These are phyloP conservation scores for Luehdorfia chinensis DNA, from an alignment of 1,140 invertebrate species.

Conservation along the genomic window DNA sequence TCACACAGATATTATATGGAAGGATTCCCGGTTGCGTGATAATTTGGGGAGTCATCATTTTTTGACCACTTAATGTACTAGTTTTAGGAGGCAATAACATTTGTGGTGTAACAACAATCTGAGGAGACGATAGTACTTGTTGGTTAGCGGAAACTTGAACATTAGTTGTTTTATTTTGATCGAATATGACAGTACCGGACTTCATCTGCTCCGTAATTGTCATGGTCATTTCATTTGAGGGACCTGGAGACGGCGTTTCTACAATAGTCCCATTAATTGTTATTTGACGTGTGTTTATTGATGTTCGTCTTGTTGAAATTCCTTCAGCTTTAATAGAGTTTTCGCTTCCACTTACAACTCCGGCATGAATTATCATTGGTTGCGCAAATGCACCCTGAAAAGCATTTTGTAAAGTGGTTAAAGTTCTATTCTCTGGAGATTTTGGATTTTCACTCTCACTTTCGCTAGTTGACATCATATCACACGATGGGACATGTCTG, in stretches of 20 bases:
- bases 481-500: slow-evolving; percentile 88
- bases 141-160: slow-evolving; percentile 64
- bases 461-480: slow-evolving; percentile 86
- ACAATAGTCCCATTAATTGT: slow-evolving; percentile 76
- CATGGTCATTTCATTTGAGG: slow-evolving; percentile 72
- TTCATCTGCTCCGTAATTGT: slow-evolving; percentile 73
- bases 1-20: slow-evolving; percentile 74
- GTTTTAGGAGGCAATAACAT: slow-evolving; percentile 70
- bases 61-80: slow-evolving; percentile 57
- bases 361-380: slow-evolving; percentile 71
- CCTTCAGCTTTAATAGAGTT: slow-evolving; percentile 69
- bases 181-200: slow-evolving; percentile 66
- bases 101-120: slow-evolving; percentile 73
- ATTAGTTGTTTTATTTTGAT: slow-evolving; percentile 67
- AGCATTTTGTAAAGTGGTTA: slow-evolving; percentile 73
- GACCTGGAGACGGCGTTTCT: slow-evolving; percentile 72
- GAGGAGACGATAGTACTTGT: slow-evolving; percentile 69
- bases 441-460: slow-evolving; percentile 81
- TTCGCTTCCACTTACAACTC: slow-evolving; percentile 63
- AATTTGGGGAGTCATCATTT: slow-evolving; percentile 64
- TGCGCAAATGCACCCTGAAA: slow-evolving; percentile 71
- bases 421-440: slow-evolving; percentile 74
- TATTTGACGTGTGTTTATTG: slow-evolving; percentile 74
- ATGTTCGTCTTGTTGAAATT: slow-evolving; percentile 68
- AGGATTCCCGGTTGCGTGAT: slow-evolving; percentile 67